Evolutionary conservation across 2,113 vertebrate genomes (phyloP).

Genomic region (Potamarius usumacintae): DNA sequence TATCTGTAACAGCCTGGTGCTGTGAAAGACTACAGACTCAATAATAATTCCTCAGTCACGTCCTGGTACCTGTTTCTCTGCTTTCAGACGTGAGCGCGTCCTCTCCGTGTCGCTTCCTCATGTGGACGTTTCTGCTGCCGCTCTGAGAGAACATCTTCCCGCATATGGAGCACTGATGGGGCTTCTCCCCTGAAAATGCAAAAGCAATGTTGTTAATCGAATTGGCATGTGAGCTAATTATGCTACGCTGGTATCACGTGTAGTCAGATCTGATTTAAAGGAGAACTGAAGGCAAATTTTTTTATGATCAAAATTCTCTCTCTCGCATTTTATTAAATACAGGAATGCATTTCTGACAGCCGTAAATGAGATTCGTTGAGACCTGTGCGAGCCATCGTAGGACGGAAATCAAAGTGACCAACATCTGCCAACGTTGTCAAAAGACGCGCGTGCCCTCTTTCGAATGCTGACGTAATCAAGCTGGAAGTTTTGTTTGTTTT

Average conservation of each 20-base stretch:
- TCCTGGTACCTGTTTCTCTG: slow-evolving; percentile 68
- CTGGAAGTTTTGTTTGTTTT: no score
- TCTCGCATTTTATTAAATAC: no score
- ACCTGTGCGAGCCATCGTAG: no score
- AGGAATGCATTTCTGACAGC: no score
- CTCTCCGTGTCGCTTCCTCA: slow-evolving; percentile 89
- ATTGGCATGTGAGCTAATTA: neutral
- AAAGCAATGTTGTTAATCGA: neutral
- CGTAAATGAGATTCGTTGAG: no score
- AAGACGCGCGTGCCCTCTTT: no score
- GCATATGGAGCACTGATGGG: slow-evolving; percentile 92
- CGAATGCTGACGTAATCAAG: no score
- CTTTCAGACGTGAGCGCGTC: slow-evolving; percentile 62
- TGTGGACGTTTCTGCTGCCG: slow-evolving; percentile 95
- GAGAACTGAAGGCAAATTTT: no score
- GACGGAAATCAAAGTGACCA: no score
- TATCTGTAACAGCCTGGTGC: neutral
- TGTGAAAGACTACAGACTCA: neutral
- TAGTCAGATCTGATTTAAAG: neutral
- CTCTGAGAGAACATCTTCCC: slow-evolving; percentile 97
- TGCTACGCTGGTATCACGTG: neutral
- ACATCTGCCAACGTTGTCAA: no score
- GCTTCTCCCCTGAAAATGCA: slow-evolving; percentile 85
- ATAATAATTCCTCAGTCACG: slow-evolving; percentile 10
- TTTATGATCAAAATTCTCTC: no score